These are phyloP conservation scores for Hippocampus abdominalis DNA, from an alignment of 2,113 vertebrate species.

Conservation along the genomic window DNA sequence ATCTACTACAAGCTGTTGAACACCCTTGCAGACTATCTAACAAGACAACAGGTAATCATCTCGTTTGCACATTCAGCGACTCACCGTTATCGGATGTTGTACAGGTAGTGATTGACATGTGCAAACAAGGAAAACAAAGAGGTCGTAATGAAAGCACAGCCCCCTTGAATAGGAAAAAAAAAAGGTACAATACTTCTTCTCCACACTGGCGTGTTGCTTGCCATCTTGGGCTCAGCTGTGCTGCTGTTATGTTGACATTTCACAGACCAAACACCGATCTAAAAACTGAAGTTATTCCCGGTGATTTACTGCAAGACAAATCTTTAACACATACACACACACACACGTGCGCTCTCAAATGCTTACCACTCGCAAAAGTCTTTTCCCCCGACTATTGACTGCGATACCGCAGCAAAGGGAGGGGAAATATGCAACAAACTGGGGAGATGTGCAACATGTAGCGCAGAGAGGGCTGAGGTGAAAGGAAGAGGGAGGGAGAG, in stretches of 20 bases:
- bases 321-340: slow-evolving; percentile 48
- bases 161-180: slow-evolving; percentile 28
- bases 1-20: slow-evolving; percentile 98
- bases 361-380: slow-evolving; percentile 51
- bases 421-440: slow-evolving; percentile 64
- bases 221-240: slow-evolving; percentile 53
- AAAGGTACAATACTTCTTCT: slow-evolving; percentile 30
- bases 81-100: not conserved
- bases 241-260: slow-evolving; percentile 74
- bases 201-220: slow-evolving; percentile 44
- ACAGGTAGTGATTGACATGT: not conserved
- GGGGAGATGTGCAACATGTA: slow-evolving; percentile 45
- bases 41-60: slow-evolving; percentile 87
- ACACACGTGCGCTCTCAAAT: slow-evolving; percentile 4
- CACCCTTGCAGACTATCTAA: slow-evolving; percentile 92
- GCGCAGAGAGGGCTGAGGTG: slow-evolving; percentile 58
- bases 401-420: slow-evolving; percentile 57
- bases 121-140: slow-evolving; percentile 6
- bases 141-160: not conserved
- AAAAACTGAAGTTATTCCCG: slow-evolving; percentile 69
- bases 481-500: slow-evolving; percentile 23
- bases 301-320: slow-evolving; percentile 76
- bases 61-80: not conserved
- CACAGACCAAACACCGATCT: slow-evolving; percentile 73
- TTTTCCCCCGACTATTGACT: slow-evolving; percentile 65